Evolutionary conservation across 1,140 invertebrate genomes (phyloP).

Genomic region (Drosophila subpulchrella): DNA sequence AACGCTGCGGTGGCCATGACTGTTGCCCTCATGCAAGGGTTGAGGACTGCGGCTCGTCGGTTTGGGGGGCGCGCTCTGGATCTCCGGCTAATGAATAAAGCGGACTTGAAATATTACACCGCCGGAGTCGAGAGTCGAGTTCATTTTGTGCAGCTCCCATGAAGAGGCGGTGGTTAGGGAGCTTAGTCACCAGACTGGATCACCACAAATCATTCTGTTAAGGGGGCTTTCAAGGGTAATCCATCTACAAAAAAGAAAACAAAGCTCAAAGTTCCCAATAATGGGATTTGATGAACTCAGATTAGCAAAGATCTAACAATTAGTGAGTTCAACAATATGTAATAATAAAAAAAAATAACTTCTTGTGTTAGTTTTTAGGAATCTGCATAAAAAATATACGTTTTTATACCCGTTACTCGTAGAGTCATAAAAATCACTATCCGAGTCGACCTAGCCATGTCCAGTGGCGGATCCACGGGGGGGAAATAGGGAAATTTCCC

Average conservation of each 20-base stretch:
- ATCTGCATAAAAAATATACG: too few species aligned
- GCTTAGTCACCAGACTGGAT: constrained; percentile 15
- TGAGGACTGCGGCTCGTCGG: neutral
- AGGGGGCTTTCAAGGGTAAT: neutral
- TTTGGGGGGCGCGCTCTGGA: neutral
- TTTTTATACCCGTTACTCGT: too few species aligned
- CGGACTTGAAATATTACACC: constrained; percentile 59
- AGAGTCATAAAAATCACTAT: too few species aligned
- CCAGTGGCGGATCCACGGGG: too few species aligned
- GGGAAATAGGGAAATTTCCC: too few species aligned
- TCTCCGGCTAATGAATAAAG: constrained; percentile 64
- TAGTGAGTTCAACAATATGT: too few species aligned
- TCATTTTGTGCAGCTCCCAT: constrained; percentile 14
- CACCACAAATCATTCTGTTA: constrained; percentile 36
- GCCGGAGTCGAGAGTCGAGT: constrained; percentile 23
- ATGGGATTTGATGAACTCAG: neutral
- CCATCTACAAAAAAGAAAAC: neutral
- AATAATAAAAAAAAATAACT: neutral
- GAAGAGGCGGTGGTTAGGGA: neutral
- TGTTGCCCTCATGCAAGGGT: constrained; percentile 19
- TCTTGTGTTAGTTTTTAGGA: neutral
- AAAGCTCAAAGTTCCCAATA: neutral
- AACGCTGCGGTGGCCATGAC: constrained; percentile 64
- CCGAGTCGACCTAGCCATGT: too few species aligned
- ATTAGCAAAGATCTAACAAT: neutral